Evolutionary conservation across 2,113 vertebrate genomes (phyloP), one percentile per base, ranked within the genome.

Genomic region (Nettapus auritus): DNA sequence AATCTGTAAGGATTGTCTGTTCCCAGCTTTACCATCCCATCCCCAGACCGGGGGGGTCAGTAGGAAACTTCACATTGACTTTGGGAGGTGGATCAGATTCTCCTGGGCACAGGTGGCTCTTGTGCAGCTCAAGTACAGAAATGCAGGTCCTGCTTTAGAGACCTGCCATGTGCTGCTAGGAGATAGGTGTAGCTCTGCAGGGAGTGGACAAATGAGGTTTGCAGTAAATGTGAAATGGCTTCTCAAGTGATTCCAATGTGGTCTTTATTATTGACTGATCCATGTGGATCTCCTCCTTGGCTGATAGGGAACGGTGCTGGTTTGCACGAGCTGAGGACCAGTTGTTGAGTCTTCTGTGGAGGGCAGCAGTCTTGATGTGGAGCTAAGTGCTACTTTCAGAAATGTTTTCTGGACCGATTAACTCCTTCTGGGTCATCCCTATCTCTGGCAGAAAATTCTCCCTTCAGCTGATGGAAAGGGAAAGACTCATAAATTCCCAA

Each of bases 321-420:
- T 44, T 33, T 31, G 52, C 26, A 2, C 23, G 55, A 79, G 68
- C 68, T 53, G 42, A 40, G 74, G 68, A 66, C 7, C 36, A 31
- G 48, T 44, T 1, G 3, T 60, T 25, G 66, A 56, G 70, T 20
- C 13, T 31, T 42, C 62, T 3, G 0, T 28, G 81, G 46, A 62
- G 93, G 86, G 74, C 60, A 53, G 93, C 66, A 36, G 40, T 71
- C 33, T 21, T 70, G 91, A 94, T 94, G 97, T 97, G 98, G 94
- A 92, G 86, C 96, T 97, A 97, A 95, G 97, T 60, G 90, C 82
- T 90, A 81, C 91, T 96, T 93, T 91, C 96, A 63, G 93, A 88
- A 95, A 69, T 1, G 1, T 42, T 52, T 66, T 82, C 25, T 46
- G 74, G 76, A 63, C n/a, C 42, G 44, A 42, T 90, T 96, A 93